Percentiles rank a stretch among this genome's conserved stretches.
Conservation (phyloP, 2,113 vertebrate species). For the Serinus canaria region DNA sequence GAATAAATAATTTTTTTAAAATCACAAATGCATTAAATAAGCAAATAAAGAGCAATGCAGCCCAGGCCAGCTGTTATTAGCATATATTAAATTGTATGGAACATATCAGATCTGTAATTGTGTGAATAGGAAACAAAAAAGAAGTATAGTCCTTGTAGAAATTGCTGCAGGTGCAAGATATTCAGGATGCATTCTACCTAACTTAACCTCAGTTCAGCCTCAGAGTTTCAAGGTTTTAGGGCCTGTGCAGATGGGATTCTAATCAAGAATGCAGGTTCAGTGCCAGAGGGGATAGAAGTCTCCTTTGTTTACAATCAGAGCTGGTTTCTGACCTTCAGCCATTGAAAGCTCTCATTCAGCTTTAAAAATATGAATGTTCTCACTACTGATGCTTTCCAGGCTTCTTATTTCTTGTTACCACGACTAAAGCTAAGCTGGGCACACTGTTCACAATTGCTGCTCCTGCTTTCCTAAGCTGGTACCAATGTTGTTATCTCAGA, state of each 20-base stretch:
- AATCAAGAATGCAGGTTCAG: background rate
- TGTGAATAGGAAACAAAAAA: background rate
- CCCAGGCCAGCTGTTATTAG: background rate
- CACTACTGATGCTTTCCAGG: background rate
- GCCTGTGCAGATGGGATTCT: background rate
- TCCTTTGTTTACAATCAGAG: conserved; percentile 7
- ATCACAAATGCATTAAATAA: background rate
- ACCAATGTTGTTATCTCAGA: background rate
- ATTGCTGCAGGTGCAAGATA: background rate
- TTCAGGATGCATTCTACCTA: background rate
- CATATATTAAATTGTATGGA: background rate
- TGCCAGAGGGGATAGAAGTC: background rate
- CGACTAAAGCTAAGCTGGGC: background rate
- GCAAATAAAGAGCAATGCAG: background rate
- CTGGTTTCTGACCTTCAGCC: conserved; percentile 27
- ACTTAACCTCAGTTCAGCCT: background rate
- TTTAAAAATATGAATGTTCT: conserved; percentile 19
- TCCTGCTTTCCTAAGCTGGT: background rate
- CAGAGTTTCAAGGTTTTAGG: background rate
- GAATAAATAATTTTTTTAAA: background rate
- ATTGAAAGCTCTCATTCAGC: conserved; percentile 4
- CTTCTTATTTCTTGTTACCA: background rate
- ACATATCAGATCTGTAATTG: background rate
- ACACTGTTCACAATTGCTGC: background rate
- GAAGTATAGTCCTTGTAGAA: background rate